Conservation (phyloP, 2,113 vertebrate species). For the Oplegnathus fasciatus region DNA sequence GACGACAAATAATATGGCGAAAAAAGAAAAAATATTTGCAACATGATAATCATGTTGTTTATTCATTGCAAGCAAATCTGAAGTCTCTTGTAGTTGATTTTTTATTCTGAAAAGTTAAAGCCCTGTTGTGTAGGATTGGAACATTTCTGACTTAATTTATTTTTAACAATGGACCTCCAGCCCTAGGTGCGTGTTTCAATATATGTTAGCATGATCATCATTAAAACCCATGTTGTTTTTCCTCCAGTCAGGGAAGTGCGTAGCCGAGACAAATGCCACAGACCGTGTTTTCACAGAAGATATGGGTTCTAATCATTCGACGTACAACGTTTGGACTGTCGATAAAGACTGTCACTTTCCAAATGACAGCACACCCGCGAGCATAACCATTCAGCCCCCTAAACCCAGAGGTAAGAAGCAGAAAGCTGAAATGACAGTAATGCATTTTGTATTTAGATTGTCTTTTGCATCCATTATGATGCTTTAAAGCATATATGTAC, state of each 20-base stretch:
- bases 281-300: not conserved
- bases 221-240: not conserved
- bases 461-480: not conserved
- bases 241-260: accelerated
- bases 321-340: not conserved
- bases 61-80: not conserved
- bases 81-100: too few species aligned
- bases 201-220: not conserved
- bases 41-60: not conserved
- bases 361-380: accelerated
- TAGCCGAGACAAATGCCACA: not conserved
- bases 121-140: too few species aligned
- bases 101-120: too few species aligned
- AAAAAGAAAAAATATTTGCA: too few species aligned
- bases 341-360: accelerated
- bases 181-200: not conserved
- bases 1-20: too few species aligned
- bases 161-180: too few species aligned
- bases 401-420: conserved; percentile 43
- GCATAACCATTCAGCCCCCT: accelerated
- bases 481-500: not conserved
- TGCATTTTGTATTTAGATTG: not conserved
- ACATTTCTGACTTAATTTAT: too few species aligned
- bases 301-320: accelerated
- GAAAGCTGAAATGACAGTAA: not conserved